Evolutionary conservation across 2,888 invertebrate genomes (phyloP).

Genomic region (Acrobasis repandana): DNA sequence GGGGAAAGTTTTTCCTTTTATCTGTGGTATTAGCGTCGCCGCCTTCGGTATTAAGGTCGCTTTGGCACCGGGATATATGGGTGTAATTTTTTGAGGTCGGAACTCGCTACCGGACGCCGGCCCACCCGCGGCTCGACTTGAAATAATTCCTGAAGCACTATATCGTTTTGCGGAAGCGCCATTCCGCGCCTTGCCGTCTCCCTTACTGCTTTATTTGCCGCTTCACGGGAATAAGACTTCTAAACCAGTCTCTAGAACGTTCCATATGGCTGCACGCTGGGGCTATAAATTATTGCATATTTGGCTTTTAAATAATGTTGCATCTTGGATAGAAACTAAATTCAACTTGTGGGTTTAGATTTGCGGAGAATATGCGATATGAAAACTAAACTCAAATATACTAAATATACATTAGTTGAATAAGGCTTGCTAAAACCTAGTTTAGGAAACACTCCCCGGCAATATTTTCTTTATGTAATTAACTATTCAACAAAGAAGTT

Average conservation of each 20-base stretch:
- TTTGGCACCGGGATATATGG: slow-evolving; percentile 20
- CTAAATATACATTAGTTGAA: too few relatives aligned
- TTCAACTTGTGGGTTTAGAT: background rate
- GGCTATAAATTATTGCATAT: slow-evolving; percentile 19
- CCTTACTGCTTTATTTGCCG: slow-evolving; percentile 17
- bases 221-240: slow-evolving; percentile 19
- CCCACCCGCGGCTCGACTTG: slow-evolving; percentile 3
- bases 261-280: slow-evolving; percentile 17
- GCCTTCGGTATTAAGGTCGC: slow-evolving; percentile 18
- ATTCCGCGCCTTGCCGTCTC: slow-evolving; percentile 16
- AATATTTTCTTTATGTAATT: too few relatives aligned
- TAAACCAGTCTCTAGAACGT: slow-evolving; percentile 21
- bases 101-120: slow-evolving; percentile 20
- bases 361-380: background rate
- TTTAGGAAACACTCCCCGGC: too few relatives aligned
- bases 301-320: slow-evolving; percentile 18
- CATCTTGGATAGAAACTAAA: slow-evolving; percentile 18
- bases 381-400: background rate
- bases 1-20: slow-evolving; percentile 17
- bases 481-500: too few relatives aligned
- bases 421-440: too few relatives aligned
- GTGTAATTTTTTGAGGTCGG: slow-evolving; percentile 22
- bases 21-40: slow-evolving; percentile 18
- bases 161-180: slow-evolving; percentile 19
- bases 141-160: slow-evolving; percentile 21